Base-by-base conservation (phyloP, 2,797 vertebrate genomes). In the Streptopelia turtur region DNA sequence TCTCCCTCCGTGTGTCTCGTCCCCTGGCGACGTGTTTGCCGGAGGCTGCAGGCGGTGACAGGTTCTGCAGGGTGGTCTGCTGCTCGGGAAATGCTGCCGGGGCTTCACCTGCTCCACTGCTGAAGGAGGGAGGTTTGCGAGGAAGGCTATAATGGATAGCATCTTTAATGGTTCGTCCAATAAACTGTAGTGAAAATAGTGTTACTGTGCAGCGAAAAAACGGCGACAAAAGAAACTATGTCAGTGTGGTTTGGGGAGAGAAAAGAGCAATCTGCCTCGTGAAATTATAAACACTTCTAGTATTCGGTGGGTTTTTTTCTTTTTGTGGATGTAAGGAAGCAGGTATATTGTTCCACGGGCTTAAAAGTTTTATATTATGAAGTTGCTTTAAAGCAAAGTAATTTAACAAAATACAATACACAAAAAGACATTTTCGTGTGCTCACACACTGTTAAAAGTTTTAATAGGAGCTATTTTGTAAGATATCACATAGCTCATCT, bases 131-230 rank as follows among this genome's bases (percentile, higher is more conserved):
- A 4, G 5, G 2, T 7, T 5, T 18, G 53, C 9, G 43, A 23
- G 57, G 45, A 11, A 22, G 6, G 1, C 39, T 24, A 0, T 10
- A 16, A 2, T 5, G 33, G 15, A 6, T 7, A 7, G 13, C 30
- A 0, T 20, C 39, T 63, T 7, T 5, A 4, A 1, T 12, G 35
- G 13, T 37, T 22, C 23, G 1, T 13, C 37, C 39, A 1, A 3
- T 33, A 47, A 45, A 14, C 3, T 4, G 28, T 5, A 8, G 30
- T 33, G 68, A 20, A 27, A 68, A 11, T 10, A 13, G 8, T 1
- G 39, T 13, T 41, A 4, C 25, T 11, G 10, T 11, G 85, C 37
- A 2, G 65, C 13, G 30, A 16, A 18, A 64, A 5, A 61, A 3
- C n/a, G 57, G 55, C 7, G 57, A 23, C 55, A 3, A 39, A 3